A percentile compares a stretch with the other conserved stretches of the same genome.
Evolutionary conservation across 2,888 invertebrate genomes (phyloP).

Genomic region (Trichogramma dendrolimi): DNA sequence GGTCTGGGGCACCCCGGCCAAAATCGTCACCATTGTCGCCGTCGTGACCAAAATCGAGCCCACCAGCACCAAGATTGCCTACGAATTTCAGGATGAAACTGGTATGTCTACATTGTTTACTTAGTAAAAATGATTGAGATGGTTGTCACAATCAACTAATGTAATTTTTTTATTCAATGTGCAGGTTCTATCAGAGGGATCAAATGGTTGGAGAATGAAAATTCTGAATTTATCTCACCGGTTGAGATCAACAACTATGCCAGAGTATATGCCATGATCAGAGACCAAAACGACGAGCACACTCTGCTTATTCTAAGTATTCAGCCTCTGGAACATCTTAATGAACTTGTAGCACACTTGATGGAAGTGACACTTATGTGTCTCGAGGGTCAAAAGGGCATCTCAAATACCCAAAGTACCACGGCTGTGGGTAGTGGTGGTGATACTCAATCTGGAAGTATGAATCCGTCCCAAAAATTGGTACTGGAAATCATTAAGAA

Average conservation of each 20-base stretch:
- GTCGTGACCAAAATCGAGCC: conserved; percentile 60
- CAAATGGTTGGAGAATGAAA: conserved; percentile 53
- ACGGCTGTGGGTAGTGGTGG: neutral
- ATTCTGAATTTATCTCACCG: conserved; percentile 44
- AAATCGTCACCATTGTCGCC: conserved; percentile 51
- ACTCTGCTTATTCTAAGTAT: conserved; percentile 66
- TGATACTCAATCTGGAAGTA: conserved; percentile 25
- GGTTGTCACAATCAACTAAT: neutral
- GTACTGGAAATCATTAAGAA: conserved; percentile 41
- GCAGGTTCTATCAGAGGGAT: conserved; percentile 40
- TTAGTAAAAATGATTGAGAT: neutral
- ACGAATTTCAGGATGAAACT: conserved; percentile 62
- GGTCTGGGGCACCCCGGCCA: conserved; percentile 36
- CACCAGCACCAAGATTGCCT: conserved; percentile 62
- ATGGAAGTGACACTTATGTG: conserved; percentile 63
- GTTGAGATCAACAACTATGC: conserved; percentile 52
- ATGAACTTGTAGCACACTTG: conserved; percentile 66
- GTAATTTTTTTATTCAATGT: neutral
- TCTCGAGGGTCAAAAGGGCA: conserved; percentile 54
- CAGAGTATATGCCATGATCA: conserved; percentile 61
- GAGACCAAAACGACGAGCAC: conserved; percentile 61
- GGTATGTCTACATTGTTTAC: conserved; percentile 43
- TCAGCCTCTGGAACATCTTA: conserved; percentile 59
- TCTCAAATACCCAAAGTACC: neutral
- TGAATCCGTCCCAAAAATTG: conserved; percentile 38